These are phyloP conservation scores for Ceuthmochares aereus DNA, from an alignment of 2,113 vertebrate species.

Conservation along the genomic window DNA sequence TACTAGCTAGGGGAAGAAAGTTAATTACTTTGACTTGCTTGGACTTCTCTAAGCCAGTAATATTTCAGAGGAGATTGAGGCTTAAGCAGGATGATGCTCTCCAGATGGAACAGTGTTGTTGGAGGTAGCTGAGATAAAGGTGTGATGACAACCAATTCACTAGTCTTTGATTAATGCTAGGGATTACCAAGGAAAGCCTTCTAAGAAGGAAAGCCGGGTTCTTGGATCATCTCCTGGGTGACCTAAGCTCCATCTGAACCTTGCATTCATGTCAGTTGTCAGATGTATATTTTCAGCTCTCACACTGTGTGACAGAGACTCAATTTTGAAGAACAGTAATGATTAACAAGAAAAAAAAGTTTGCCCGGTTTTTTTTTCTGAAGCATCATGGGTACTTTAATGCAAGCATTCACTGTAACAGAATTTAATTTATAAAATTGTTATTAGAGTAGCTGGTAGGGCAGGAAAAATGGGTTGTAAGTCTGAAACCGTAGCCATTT, in stretches of 20 bases:
- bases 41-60: neutral
- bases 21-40: neutral
- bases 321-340: neutral
- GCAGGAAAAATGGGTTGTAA: neutral
- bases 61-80: neutral
- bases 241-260: neutral
- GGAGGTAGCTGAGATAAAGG: neutral
- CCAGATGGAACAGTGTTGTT: neutral
- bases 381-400: neutral
- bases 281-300: neutral
- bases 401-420: neutral
- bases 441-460: neutral
- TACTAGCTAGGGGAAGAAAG: neutral
- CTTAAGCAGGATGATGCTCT: neutral
- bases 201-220: neutral
- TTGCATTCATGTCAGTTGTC: neutral
- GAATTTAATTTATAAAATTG: neutral
- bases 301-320: neutral
- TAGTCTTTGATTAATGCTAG: constrained; percentile 6
- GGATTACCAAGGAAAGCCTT: neutral
- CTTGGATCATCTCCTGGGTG: neutral
- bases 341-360: neutral
- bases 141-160: neutral
- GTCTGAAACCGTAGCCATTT: neutral
- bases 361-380: neutral